Evolutionary conservation across 2,888 invertebrate species (phyloP), one percentile per base, ranked within the genome.

Genomic region (Pocota personata): DNA sequence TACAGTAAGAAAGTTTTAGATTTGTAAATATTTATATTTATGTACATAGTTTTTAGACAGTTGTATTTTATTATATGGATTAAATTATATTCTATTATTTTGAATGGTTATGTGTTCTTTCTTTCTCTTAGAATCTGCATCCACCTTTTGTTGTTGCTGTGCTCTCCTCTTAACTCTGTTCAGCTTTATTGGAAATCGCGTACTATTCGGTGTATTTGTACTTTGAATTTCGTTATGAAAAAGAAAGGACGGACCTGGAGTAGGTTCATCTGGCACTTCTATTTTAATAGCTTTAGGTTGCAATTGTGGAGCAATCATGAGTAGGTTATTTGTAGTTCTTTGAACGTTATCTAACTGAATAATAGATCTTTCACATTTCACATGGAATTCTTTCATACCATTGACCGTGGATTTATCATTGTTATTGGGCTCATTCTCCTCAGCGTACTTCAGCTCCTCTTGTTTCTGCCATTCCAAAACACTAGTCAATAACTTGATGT

Each of bases 391-490:
- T 30, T 78, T 73, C 79, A 91, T 92, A 0, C 90, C 90, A 78
- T 92, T 92, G 14, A 87, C 16, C 57, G 89, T 84, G 2, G 87
- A 87, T 12, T 90, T 91, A 48, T 91, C 90, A 73, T 92, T 92
- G 76, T 92, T 92, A 76, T 92, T 92, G 4, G 89, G 89, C 83
- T 92, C 92, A 93, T 75, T 92, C 88, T 62, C 93, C 66, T 80
- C 66, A 90, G 90, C 7, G 88, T 84, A 64, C 91, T 92, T 90
- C 94, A 94, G 89, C 93, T 94, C 92, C 93, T 95, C 92, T 93
- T 94, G 43, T 88, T 95, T 96, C 93, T 98, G 98, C 97, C 97
- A 98, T 89, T 98, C 97, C 10, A 98, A 91, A 0, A 98, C 97
- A 90, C 96, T 96, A 82, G 95, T 95, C 24, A 98, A 93, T 0